Conservation (phyloP, 2,797 vertebrate genomes). For the Aphelocoma californica region DNA sequence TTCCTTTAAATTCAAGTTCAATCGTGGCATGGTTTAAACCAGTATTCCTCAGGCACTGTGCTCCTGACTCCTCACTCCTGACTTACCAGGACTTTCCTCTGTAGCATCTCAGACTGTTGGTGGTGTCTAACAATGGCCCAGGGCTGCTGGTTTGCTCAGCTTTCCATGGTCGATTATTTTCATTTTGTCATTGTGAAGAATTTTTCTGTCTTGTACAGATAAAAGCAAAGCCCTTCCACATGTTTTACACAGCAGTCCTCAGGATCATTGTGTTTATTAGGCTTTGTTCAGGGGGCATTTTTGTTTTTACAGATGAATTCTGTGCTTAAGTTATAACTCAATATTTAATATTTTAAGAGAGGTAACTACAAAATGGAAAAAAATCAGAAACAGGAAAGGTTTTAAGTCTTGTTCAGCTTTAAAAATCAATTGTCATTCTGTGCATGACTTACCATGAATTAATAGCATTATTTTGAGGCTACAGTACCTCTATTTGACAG, state of each 20-base stretch:
- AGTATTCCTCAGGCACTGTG: constrained; percentile 16
- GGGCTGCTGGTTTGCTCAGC: background rate
- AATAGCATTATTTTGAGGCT: background rate
- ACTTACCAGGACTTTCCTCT: background rate
- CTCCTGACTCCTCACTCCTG: constrained; percentile 27
- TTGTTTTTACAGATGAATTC: background rate
- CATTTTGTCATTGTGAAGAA: background rate
- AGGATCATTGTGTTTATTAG: background rate
- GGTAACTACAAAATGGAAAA: background rate
- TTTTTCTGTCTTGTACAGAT: background rate
- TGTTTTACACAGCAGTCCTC: background rate
- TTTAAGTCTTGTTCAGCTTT: background rate
- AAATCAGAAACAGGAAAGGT: background rate
- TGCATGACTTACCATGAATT: background rate
- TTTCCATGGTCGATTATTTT: background rate
- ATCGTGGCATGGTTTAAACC: background rate
- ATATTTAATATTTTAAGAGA: background rate
- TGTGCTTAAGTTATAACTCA: background rate
- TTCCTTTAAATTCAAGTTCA: constrained; percentile 24
- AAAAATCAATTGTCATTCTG: background rate
- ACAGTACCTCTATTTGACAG: background rate
- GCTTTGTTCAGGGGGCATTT: background rate
- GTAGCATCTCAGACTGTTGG: background rate
- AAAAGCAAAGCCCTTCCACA: background rate
- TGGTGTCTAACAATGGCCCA: background rate